A percentile compares a stretch with the other conserved stretches of the same genome.
These are phyloP conservation scores for Lasioglossum calceatum DNA, from an alignment of 2,888 invertebrate genomes.

Conservation along the genomic window DNA sequence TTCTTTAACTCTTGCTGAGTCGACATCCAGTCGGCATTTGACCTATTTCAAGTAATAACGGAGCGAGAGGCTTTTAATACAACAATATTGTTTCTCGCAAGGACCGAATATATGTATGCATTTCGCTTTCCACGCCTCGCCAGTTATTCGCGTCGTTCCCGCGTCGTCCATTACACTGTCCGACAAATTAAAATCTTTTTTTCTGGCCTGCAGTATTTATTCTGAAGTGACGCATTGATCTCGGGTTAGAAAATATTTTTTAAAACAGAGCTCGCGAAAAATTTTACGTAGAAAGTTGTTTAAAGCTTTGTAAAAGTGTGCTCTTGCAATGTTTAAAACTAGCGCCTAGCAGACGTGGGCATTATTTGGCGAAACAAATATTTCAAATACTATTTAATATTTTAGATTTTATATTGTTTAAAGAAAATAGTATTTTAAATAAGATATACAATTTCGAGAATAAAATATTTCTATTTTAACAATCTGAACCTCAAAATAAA, in stretches of 20 bases:
- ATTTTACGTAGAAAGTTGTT: no score
- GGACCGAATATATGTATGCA: background rate
- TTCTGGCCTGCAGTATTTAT: background rate
- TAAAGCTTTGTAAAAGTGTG: no score
- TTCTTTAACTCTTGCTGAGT: background rate
- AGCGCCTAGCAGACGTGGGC: no score
- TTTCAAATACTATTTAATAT: no score
- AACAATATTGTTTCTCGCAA: background rate
- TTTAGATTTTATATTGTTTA: no score
- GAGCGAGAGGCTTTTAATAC: background rate
- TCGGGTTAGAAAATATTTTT: background rate
- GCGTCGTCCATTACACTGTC: background rate
- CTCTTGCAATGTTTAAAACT: no score
- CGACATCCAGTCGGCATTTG: background rate
- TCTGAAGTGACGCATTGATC: background rate
- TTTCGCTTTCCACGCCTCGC: background rate
- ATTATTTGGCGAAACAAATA: no score
- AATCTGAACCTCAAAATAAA: no score
- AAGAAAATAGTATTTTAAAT: no score
- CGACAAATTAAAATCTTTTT: background rate
- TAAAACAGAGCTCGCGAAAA: background rate
- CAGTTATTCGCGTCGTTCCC: background rate
- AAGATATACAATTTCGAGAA: no score
- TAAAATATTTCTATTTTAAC: no score
- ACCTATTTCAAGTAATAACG: conserved; percentile 6